A percentile compares a stretch with the other conserved stretches of the same genome.
phyloP scores from a whole-genome alignment of 2,888 invertebrate genomes.

The Drosophila buzzatii region DNA sequence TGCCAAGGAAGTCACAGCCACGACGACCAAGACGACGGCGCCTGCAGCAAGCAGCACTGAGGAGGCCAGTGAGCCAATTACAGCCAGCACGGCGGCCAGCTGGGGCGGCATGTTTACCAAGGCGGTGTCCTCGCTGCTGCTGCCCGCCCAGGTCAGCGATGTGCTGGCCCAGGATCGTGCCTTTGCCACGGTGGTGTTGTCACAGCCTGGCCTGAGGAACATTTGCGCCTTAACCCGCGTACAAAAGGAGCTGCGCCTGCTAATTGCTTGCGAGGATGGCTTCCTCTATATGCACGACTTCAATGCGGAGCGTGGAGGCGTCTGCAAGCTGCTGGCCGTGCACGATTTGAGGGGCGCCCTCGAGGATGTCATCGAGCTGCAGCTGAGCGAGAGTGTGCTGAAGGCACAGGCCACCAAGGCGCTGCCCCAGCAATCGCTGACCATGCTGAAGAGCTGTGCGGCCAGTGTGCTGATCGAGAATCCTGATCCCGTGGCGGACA shows the following conservation, averaged over 20 bases:
- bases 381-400: slow-evolving; percentile 79
- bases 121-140: slow-evolving; percentile 83
- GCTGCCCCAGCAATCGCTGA: slow-evolving; percentile 55
- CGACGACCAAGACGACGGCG: slow-evolving; percentile 5
- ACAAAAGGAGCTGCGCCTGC: slow-evolving; percentile 82
- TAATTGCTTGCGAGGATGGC: slow-evolving; percentile 85
- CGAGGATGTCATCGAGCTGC: slow-evolving; percentile 84
- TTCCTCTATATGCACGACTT: slow-evolving; percentile 85
- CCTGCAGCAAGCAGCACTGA: not conserved
- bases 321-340: slow-evolving; percentile 82
- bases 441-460: slow-evolving; percentile 69
- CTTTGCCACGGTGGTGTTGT: slow-evolving; percentile 83
- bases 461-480: slow-evolving; percentile 82
- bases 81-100: slow-evolving; percentile 46
- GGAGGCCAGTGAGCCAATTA: slow-evolving; percentile 17
- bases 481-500: slow-evolving; percentile 78
- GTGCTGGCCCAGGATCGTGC: slow-evolving; percentile 85
- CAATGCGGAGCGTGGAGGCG: slow-evolving; percentile 82
- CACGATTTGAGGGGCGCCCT: slow-evolving; percentile 84
- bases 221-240: slow-evolving; percentile 83
- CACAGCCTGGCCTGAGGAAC: slow-evolving; percentile 83
- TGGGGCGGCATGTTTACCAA: slow-evolving; percentile 84
- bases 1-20: slow-evolving; percentile 27
- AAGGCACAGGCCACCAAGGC: slow-evolving; percentile 52
- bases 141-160: slow-evolving; percentile 84